Base-by-base conservation (phyloP, 2,797 vertebrate genomes). In the Rhyacichthys aspro region DNA sequence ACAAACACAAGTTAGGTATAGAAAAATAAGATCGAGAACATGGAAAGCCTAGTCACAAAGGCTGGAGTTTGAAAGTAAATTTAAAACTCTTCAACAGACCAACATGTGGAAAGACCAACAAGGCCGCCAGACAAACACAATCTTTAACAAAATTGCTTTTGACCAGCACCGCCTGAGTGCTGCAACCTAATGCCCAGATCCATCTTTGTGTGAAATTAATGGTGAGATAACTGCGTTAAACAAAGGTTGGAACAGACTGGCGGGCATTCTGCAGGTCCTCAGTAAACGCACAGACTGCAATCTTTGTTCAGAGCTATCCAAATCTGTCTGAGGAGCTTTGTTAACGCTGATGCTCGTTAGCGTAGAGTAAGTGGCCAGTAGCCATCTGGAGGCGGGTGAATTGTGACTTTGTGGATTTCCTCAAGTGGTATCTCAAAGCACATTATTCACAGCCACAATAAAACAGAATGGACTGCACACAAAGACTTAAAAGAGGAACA, bases 141-240 rank as follows among this genome's bases (percentile, higher is more conserved):
- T 15, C 42, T 63, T 48, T 42, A 61, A 60, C 37, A 19, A 34
- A 17, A 75, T 43, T 28, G 59, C 16, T 8, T 28, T 7, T 12
- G 19, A 67, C 59, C 33, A 56, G 28, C 44, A 8, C 44, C 3
- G 18, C 49, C 33, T 0, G 12, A 33, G 45, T 19, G 33, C 73
- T 56, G n/a, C n/a, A n/a, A n/a, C n/a, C n/a, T n/a, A n/a, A n/a
- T n/a, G 70, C n/a, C 45, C 16, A 8, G 0, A 82, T 78, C 46
- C 4, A 56, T 82, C 79, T 73, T 62, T 19, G 47, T 52, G 48
- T 49, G 61, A 43, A 43, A 62, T 34, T 78, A 83, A 83, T 74
- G 74, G 48, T 62, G 59, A 33, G 48, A 32, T 82, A 88, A 90
- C 82, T 65, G n/a, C 52, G 73, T 73, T 65, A 36, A 83, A 46